Percentiles rank a stretch among this genome's conserved stretches.
These are phyloP conservation scores for Chelmon rostratus DNA, from an alignment of 2,797 vertebrate genomes.

Conservation along the genomic window DNA sequence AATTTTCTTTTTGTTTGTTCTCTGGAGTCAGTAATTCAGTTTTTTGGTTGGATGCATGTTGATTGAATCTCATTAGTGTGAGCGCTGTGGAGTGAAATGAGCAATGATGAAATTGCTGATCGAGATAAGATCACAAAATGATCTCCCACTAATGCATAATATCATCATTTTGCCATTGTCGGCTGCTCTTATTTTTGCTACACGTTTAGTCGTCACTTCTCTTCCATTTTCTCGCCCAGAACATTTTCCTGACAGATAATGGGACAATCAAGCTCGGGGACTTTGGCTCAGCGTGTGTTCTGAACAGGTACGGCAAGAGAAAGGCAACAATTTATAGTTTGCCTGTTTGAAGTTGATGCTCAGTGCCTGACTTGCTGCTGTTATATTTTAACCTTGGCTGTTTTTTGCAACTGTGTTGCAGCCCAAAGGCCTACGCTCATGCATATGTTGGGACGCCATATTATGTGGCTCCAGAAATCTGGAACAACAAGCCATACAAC, in stretches of 20 bases:
- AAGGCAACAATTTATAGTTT: background rate
- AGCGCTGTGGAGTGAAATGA: constrained; percentile 47
- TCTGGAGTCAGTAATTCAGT: constrained; percentile 23
- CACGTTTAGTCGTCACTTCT: constrained; percentile 37
- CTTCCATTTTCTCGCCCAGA: constrained; percentile 84
- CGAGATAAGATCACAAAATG: constrained; percentile 31
- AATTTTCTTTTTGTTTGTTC: constrained; percentile 5
- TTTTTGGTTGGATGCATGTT: constrained; percentile 31
- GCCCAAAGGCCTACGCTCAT: constrained; percentile 89
- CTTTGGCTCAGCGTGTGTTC: constrained; percentile 93
- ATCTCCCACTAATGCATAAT: constrained; percentile 39
- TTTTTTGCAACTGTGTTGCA: constrained; percentile 59
- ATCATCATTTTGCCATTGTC: constrained; percentile 17
- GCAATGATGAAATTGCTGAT: constrained; percentile 47
- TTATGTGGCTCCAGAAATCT: constrained; percentile 96
- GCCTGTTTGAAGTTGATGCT: background rate
- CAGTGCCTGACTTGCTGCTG: constrained; percentile 5
- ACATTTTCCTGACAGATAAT: constrained; percentile 92
- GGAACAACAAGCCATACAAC: constrained; percentile 95
- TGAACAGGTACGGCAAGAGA: constrained; percentile 87
- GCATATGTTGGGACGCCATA: constrained; percentile 95
- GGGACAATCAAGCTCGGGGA: constrained; percentile 93
- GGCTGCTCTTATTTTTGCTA: constrained; percentile 36
- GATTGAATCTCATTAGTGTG: constrained; percentile 47
- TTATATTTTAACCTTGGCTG: background rate